Conservation (phyloP, 2,113 vertebrate genomes). For the Peromyscus californicus region DNA sequence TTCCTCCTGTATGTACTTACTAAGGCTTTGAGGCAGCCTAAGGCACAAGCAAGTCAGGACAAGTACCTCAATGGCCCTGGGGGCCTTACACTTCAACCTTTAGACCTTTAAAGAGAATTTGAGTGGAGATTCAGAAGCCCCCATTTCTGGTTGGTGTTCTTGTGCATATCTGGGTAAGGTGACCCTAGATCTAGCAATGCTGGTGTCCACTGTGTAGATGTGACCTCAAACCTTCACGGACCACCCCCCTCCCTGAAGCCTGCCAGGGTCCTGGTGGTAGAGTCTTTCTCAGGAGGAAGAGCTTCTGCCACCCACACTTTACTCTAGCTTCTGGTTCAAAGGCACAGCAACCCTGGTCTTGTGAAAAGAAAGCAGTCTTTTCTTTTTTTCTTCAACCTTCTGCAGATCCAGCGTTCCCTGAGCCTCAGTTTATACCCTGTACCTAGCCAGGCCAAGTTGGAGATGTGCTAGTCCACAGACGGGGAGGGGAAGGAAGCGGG, state of each 20-base stretch:
- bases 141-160: background rate
- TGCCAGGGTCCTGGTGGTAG: background rate
- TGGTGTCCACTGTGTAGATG: background rate
- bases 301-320: background rate
- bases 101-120: background rate
- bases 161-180: background rate
- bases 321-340: background rate
- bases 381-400: constrained; percentile 69
- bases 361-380: background rate
- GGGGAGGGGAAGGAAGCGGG: background rate
- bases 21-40: background rate
- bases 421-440: background rate
- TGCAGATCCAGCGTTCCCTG: constrained; percentile 64
- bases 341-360: background rate
- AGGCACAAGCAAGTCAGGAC: background rate
- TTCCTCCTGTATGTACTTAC: background rate
- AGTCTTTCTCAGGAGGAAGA: background rate
- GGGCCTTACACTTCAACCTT: background rate
- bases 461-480: background rate
- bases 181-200: background rate
- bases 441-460: fast-evolving
- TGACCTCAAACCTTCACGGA: background rate
- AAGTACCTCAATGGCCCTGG: background rate
- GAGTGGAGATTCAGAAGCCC: background rate
- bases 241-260: background rate